These are phyloP conservation scores for Lasioglossum leucozonium DNA, from an alignment of 2,888 invertebrate species.

Conservation along the genomic window DNA sequence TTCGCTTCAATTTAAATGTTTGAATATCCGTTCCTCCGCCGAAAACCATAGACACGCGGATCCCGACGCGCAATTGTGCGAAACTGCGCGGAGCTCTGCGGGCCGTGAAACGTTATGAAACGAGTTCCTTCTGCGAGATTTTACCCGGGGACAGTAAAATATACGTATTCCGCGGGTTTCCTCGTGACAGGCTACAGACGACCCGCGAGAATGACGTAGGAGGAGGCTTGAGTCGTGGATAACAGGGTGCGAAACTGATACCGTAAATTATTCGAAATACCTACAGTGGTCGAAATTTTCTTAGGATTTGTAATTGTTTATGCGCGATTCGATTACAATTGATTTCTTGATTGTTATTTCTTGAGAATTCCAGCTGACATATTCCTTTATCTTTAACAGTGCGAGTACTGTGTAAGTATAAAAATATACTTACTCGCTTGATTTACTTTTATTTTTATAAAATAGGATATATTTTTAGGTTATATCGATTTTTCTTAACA, in stretches of 20 bases:
- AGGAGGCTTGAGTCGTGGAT: not conserved
- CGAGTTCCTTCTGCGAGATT: conserved; percentile 58
- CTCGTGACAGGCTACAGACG: conserved; percentile 34
- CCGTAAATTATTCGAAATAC: too few relatives aligned
- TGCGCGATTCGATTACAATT: too few relatives aligned
- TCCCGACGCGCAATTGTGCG: conserved; percentile 17
- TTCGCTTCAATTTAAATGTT: conserved; percentile 27
- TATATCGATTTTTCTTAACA: too few relatives aligned
- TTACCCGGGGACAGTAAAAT: conserved; percentile 48
- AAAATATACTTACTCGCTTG: too few relatives aligned
- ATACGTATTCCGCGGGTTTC: conserved; percentile 52
- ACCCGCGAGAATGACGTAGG: not conserved
- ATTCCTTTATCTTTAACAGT: too few relatives aligned
- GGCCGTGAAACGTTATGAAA: conserved; percentile 47
- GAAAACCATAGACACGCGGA: not conserved
- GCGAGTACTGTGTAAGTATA: too few relatives aligned
- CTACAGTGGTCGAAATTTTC: too few relatives aligned
- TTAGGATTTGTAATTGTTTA: too few relatives aligned
- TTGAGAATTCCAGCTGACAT: too few relatives aligned
- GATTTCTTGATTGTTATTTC: too few relatives aligned
- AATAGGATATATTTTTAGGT: too few relatives aligned
- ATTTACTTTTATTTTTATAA: too few relatives aligned
- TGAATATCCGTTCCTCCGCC: not conserved
- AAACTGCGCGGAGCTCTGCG: conserved; percentile 8
- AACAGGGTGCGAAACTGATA: not conserved